phyloP scores from a whole-genome alignment of 1,140 invertebrate species.

The Drosophila biarmipes region DNA sequence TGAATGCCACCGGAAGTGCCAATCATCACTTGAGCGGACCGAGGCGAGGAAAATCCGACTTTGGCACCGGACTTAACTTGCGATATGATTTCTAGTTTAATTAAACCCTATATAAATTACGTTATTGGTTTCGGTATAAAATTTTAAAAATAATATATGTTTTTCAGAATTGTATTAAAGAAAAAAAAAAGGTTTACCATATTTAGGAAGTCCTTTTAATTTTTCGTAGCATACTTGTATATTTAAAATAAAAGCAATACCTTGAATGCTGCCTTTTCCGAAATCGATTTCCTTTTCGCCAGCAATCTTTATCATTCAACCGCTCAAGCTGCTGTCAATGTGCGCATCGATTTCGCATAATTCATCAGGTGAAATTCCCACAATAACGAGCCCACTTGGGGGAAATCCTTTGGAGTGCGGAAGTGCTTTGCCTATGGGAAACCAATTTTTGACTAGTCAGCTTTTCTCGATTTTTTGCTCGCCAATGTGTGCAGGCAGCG shows the following conservation, averaged over 20 bases:
- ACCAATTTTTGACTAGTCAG: slow-evolving; percentile 48
- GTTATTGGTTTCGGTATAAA: too few relatives aligned
- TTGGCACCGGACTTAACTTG: slow-evolving; percentile 50
- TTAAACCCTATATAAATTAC: too few relatives aligned
- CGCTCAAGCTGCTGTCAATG: slow-evolving; percentile 20
- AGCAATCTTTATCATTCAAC: slow-evolving; percentile 1
- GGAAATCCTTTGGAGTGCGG: slow-evolving; percentile 1
- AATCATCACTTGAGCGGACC: slow-evolving; percentile 61
- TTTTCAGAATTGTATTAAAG: too few relatives aligned
- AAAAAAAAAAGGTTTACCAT: too few relatives aligned
- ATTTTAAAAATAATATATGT: too few relatives aligned
- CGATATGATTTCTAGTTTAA: slow-evolving; percentile 58
- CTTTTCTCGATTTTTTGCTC: neutral
- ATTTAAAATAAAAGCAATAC: too few relatives aligned
- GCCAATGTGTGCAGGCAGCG: slow-evolving; percentile 32
- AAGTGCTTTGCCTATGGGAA: slow-evolving; percentile 15
- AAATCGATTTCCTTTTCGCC: neutral
- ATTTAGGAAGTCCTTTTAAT: too few relatives aligned
- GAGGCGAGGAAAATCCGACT: slow-evolving; percentile 48
- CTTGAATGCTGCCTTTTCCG: neutral
- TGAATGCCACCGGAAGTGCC: slow-evolving; percentile 64
- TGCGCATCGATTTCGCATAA: slow-evolving; percentile 38
- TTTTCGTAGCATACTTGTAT: too few relatives aligned
- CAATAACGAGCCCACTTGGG: slow-evolving; percentile 10
- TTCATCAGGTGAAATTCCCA: slow-evolving; percentile 20